Evolutionary conservation across 2,888 invertebrate genomes (phyloP).

Genomic region (Sphinx pinastri): DNA sequence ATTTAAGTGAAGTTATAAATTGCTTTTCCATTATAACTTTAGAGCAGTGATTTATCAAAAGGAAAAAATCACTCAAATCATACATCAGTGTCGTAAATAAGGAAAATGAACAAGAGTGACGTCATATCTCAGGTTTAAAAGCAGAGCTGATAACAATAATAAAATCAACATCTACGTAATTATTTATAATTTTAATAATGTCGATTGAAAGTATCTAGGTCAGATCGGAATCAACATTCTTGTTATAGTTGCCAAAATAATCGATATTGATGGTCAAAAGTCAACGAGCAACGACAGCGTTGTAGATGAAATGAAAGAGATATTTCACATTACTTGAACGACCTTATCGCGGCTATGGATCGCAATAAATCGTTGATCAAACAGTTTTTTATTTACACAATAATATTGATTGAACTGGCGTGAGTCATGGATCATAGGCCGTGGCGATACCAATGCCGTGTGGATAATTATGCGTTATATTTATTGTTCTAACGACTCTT

Average conservation of each 20-base stretch:
- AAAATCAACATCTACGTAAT: too few species aligned
- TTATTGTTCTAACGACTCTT: conserved; percentile 37
- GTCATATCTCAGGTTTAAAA: too few species aligned
- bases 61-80: too few species aligned
- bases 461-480: conserved; percentile 41
- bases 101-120: too few species aligned
- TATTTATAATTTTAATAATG: too few species aligned
- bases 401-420: conserved; percentile 51
- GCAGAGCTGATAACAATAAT: too few species aligned
- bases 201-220: too few species aligned
- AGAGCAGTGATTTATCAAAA: too few species aligned
- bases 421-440: conserved; percentile 45
- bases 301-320: conserved; percentile 1
- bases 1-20: too few species aligned
- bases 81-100: too few species aligned
- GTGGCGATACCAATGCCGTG: conserved; percentile 32
- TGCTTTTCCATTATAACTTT: too few species aligned
- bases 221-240: too few species aligned
- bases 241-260: background rate
- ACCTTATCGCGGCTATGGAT: conserved; percentile 31
- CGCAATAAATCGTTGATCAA: conserved; percentile 43
- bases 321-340: conserved; percentile 18
- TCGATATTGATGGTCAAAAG: background rate
- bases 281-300: conserved; percentile 8
- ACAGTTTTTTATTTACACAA: conserved; percentile 44